These are phyloP conservation scores for Calvadosia cruxmelitensis DNA, from an alignment of 30 jellyfish, hydroid and myxozoan species.

Conservation along the genomic window DNA sequence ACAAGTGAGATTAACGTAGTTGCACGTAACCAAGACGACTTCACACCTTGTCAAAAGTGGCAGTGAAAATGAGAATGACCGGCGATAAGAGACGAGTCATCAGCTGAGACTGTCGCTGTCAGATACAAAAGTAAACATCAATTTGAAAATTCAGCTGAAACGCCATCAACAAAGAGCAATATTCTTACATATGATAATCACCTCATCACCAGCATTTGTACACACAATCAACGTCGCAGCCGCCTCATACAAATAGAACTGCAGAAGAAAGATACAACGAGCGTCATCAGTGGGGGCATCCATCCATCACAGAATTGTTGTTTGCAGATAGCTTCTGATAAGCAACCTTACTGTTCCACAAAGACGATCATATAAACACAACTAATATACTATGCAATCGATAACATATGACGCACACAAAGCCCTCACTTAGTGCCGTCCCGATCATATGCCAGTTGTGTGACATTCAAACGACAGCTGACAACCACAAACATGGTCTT, in stretches of 20 bases:
- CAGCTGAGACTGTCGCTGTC: not conserved
- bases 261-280: conserved; percentile 3
- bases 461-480: too few relatives aligned
- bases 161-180: not conserved
- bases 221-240: conserved; percentile 74
- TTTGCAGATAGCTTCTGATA: too few relatives aligned
- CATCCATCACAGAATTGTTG: too few relatives aligned
- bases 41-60: not conserved
- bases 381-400: too few relatives aligned
- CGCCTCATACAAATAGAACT: conserved; percentile 75
- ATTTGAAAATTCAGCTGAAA: not conserved
- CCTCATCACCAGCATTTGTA: conserved; percentile 67
- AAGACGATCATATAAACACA: too few relatives aligned
- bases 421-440: too few relatives aligned
- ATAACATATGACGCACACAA: too few relatives aligned
- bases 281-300: too few relatives aligned
- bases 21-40: not conserved
- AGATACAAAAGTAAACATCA: not conserved
- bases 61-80: not conserved
- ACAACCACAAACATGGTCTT: too few relatives aligned
- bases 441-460: too few relatives aligned
- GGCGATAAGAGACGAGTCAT: not conserved
- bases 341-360: too few relatives aligned
- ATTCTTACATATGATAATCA: not conserved
- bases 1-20: not conserved